Base-by-base conservation (phyloP, 1,140 invertebrate genomes). In the Heliconius himera region DNA sequence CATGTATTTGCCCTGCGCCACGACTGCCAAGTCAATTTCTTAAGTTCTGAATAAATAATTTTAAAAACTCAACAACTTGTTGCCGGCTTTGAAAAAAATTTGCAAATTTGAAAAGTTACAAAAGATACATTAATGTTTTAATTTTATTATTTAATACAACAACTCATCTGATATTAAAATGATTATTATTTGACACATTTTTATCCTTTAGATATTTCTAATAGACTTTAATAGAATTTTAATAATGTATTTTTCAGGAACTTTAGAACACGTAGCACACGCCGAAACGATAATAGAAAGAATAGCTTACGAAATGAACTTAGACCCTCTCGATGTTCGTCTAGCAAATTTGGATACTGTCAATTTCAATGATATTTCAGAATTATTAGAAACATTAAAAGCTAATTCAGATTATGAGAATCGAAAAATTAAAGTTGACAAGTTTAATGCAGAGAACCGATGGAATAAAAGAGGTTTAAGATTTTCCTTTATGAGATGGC, bases 231-330 rank as follows among this genome's bases (percentile, higher is more conserved):
- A n/a, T n/a, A n/a, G n/a, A n/a, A n/a, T n/a, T n/a, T n/a, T n/a
- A 56, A 3, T 73, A 26, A 16, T 29, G 51, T 66, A 49, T 82
- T 84, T 91, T 79, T 13, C 77, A 96, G 96, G 96, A 36, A 95
- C 96, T 2, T 92, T 96, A 8, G 97, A 97, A 92, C 96, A 90
- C 20, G 90, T 97, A 18, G 95, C 95, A 29, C 95, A 96, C 83
- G 96, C 96, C 26, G 98, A 98, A 90, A 95, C 95, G 46, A 96
- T 98, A 26, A 97, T 99, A 95, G 97, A 98, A 85, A 97, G 98
- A 87, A 96, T 98, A 81, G 96, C 97, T 1, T 95, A 95, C 76
- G 94, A 91, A 73, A 86, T 97, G 18, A 95, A 95, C 1, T 94
- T 96, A 81, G 97, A 98, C 94, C 96, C 97, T 0, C 76, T 96